Conservation (phyloP, 2,113 vertebrate genomes). For the Chaenocephalus aceratus region DNA sequence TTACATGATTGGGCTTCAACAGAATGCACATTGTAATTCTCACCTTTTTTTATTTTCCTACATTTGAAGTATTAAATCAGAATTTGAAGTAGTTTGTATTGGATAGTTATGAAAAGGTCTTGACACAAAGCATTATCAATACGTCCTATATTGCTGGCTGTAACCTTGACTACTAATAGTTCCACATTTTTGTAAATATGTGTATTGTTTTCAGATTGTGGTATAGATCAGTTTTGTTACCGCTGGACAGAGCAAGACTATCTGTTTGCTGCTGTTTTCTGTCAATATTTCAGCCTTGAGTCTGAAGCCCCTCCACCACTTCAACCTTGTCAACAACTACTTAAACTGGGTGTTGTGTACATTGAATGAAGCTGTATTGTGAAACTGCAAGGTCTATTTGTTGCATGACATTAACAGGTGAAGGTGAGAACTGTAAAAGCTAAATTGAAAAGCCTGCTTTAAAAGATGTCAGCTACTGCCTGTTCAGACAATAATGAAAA, state of each 20-base stretch:
- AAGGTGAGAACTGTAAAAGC: not conserved
- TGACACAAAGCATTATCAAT: too few relatives aligned
- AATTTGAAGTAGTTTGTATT: not conserved
- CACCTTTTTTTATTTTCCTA: not conserved
- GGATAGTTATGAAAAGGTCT: not conserved
- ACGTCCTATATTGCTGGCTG: not conserved
- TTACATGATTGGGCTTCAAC: not conserved
- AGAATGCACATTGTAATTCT: not conserved
- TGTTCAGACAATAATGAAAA: not conserved
- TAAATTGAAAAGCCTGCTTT: not conserved
- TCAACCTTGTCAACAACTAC: not conserved
- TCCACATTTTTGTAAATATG: not conserved
- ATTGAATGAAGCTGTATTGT: too few relatives aligned
- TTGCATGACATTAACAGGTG: not conserved
- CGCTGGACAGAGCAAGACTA: not conserved
- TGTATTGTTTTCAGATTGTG: not conserved
- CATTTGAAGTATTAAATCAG: not conserved
- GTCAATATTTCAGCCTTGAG: not conserved
- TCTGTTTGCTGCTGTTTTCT: not conserved
- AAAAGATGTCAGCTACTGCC: not conserved
- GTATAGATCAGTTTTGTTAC: not conserved
- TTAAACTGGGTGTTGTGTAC: not conserved
- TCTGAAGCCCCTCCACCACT: not conserved
- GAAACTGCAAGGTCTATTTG: too few relatives aligned
- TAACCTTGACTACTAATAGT: not conserved